Evolutionary conservation across 1,140 invertebrate species (phyloP), one percentile per base, ranked within the genome.

Genomic region (Dolichoris vasculosae): DNA sequence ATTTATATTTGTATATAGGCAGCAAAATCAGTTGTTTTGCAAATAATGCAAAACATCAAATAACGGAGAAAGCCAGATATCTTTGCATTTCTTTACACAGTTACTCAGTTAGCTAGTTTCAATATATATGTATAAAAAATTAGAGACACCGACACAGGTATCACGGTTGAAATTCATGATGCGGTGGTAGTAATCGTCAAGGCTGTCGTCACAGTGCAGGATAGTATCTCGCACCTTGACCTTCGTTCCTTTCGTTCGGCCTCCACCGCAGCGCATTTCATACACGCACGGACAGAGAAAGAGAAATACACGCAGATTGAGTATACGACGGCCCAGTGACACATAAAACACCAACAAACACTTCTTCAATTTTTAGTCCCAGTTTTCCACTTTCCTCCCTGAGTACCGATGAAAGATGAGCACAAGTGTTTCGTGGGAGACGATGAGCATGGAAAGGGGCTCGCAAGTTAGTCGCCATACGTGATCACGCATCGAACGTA

Each of bases 271-370:
- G 3, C 15, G 46, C 23, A 17, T 23, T 48, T 88, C 87, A 84
- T 83, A 87, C 80, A 86, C 76, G 81, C 48, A 32, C 83, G 85
- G 80, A 86, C 82, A 87, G 87, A 87, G 82, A 43, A 76, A 87
- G 87, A 88, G 17, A 86, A 89, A 89, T 89, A 63, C 88, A 89
- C 90, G 89, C 38, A 0, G 87, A 89, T 91, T 88, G 38, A 78
- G 82, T 88, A 90, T 89, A 88, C 38, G 26, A 32, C 90, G 92
- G 90, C 92, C 91, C 90, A 92, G 91, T 93, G 92, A 92, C 92
- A 92, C 87, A 93, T 91, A 93, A 93, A 93, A 87, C 88, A 75
- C 83, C 63, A 71, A 32, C n/a, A 8, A 75, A 86, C 80, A 82
- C 55, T 59, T 89, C 71, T 77, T 67, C 83, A 87, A 89, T 92